phyloP scores from a whole-genome alignment of 2,888 invertebrate species.

The Drosophila neutralis region DNA sequence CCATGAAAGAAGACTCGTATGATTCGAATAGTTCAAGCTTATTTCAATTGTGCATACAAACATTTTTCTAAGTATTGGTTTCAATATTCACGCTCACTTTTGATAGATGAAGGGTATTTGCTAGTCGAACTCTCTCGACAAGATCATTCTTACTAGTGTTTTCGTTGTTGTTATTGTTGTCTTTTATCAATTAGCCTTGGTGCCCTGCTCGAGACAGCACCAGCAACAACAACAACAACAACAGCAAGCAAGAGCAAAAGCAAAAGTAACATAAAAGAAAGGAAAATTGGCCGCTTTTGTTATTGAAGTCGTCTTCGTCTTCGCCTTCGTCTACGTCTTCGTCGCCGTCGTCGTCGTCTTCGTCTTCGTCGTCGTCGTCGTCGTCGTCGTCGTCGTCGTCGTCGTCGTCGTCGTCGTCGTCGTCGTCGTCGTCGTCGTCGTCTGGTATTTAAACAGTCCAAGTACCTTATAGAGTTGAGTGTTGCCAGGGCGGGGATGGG shows the following conservation, averaged over 20 bases:
- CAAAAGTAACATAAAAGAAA: constrained; percentile 43
- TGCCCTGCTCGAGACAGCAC: constrained; percentile 53
- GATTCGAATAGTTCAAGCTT: not conserved
- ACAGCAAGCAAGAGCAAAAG: constrained; percentile 8
- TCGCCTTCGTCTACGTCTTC: constrained; percentile 14
- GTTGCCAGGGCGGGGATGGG: not conserved
- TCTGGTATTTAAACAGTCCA: constrained; percentile 72
- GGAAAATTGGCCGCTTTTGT: constrained; percentile 59
- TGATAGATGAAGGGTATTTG: not conserved
- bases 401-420: constrained; percentile 6
- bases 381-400: not conserved
- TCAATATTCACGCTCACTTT: not conserved
- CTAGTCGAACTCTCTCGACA: not conserved
- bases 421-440: constrained; percentile 8
- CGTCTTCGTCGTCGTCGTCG: constrained; percentile 13
- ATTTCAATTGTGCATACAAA: not conserved
- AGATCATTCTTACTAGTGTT: not conserved
- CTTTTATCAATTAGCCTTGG: constrained; percentile 82
- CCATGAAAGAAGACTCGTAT: not conserved
- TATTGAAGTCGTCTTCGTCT: constrained; percentile 11
- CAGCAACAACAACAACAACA: constrained; percentile 34
- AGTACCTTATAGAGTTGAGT: constrained; percentile 39
- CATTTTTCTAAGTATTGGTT: not conserved
- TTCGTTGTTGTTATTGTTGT: constrained; percentile 25
- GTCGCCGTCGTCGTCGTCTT: not conserved